Conservation (phyloP, 2,888 invertebrate species). For the Hoplodrina ambigua region DNA sequence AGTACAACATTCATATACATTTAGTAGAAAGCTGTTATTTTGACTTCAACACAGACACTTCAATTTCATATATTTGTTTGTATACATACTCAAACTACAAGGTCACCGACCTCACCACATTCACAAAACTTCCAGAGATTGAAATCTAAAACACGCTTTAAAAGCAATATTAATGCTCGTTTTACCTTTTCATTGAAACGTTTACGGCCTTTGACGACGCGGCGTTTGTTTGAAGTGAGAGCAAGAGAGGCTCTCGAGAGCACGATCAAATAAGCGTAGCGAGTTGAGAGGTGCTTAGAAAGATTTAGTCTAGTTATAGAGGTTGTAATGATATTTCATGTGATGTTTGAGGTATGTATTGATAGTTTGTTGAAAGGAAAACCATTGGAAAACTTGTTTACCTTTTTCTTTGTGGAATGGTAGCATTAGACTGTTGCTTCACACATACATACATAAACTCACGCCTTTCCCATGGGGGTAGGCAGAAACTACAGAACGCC, state of each 20-base stretch:
- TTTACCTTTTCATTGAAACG: constrained; percentile 34
- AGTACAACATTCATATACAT: no score
- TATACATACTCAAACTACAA: neutral
- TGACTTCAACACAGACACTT: no score
- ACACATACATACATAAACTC: no score
- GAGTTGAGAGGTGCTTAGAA: constrained; percentile 11
- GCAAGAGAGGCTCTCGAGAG: constrained; percentile 33
- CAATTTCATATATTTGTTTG: no score
- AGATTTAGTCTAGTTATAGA: constrained; percentile 23
- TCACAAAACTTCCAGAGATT: constrained; percentile 23
- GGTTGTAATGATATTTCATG: constrained; percentile 14
- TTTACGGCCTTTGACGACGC: constrained; percentile 37
- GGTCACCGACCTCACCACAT: constrained; percentile 11
- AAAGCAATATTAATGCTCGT: constrained; percentile 39
- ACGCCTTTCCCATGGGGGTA: no score
- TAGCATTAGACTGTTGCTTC: no score
- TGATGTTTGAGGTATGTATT: neutral
- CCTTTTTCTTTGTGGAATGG: no score
- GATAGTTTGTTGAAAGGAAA: neutral
- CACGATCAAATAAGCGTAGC: constrained; percentile 34
- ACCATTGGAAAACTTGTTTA: neutral
- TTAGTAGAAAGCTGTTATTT: no score
- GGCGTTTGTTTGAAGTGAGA: constrained; percentile 38
- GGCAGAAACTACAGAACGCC: no score
- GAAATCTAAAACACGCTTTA: constrained; percentile 42